These are phyloP conservation scores for Saccostrea glomerata DNA, from an alignment of 1,140 invertebrate species.

Conservation along the genomic window DNA sequence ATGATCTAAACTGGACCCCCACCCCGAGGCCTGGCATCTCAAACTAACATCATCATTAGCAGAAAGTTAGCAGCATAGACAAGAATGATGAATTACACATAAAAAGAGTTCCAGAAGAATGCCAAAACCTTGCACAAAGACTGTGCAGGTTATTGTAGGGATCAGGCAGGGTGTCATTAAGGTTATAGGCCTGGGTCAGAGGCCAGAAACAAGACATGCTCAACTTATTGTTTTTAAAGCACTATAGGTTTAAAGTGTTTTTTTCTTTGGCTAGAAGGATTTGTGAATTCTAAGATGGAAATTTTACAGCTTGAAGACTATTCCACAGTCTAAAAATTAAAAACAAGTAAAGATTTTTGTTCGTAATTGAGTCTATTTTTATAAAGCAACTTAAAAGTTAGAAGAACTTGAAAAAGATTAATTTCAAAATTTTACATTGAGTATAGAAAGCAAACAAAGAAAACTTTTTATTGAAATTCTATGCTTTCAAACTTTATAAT, in stretches of 20 bases:
- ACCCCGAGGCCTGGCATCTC: not conserved
- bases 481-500: not conserved
- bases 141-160: not conserved
- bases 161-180: not conserved
- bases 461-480: not conserved
- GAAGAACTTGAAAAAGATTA: too few relatives aligned
- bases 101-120: not conserved
- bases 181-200: not conserved
- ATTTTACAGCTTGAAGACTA: not conserved
- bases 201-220: constrained; percentile 10
- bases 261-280: not conserved
- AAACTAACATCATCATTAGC: not conserved
- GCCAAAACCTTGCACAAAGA: not conserved
- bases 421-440: not conserved
- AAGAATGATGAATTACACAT: constrained; percentile 16
- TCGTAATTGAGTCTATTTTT: too few relatives aligned
- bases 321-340: too few relatives aligned
- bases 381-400: too few relatives aligned
- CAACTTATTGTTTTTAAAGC: not conserved
- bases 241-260: not conserved
- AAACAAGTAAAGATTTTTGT: too few relatives aligned
- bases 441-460: not conserved
- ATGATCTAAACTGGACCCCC: not conserved
- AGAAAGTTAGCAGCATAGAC: not conserved
- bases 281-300: not conserved